Percentiles rank a stretch among this genome's conserved stretches.
Evolutionary conservation across 2,113 vertebrate genomes (phyloP).

Genomic region (Coturnix japonica): DNA sequence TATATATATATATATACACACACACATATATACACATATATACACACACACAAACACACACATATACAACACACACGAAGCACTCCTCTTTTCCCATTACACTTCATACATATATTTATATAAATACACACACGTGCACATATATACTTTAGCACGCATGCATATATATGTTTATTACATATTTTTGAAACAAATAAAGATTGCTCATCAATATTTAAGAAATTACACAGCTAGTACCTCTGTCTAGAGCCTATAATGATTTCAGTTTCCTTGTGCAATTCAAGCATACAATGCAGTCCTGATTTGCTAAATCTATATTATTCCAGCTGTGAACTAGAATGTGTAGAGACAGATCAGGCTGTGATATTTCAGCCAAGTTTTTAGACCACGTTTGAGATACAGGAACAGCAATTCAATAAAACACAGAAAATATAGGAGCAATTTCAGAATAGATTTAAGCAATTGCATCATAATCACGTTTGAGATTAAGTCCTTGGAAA

Average conservation of each 20-base stretch:
- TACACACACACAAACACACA: no score
- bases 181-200: background rate
- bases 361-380: conserved; percentile 19
- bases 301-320: background rate
- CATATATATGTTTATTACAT: background rate
- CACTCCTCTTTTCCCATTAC: background rate
- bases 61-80: background rate
- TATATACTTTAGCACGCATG: background rate
- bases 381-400: background rate
- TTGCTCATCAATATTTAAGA: background rate
- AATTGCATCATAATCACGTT: conserved; percentile 7
- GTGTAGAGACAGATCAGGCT: background rate
- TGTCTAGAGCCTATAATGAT: background rate
- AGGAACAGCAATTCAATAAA: conserved; percentile 41
- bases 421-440: conserved; percentile 27
- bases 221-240: background rate
- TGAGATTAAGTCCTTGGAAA: conserved; percentile 44
- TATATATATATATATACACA: no score
- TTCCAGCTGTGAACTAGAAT: background rate
- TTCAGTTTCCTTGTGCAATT: background rate
- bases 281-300: background rate
- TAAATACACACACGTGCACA: background rate
- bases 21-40: background rate
- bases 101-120: background rate
- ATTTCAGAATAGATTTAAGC: conserved; percentile 29